Base-by-base conservation (phyloP, 2,888 invertebrate species). In the Drosophila longiperda region DNA sequence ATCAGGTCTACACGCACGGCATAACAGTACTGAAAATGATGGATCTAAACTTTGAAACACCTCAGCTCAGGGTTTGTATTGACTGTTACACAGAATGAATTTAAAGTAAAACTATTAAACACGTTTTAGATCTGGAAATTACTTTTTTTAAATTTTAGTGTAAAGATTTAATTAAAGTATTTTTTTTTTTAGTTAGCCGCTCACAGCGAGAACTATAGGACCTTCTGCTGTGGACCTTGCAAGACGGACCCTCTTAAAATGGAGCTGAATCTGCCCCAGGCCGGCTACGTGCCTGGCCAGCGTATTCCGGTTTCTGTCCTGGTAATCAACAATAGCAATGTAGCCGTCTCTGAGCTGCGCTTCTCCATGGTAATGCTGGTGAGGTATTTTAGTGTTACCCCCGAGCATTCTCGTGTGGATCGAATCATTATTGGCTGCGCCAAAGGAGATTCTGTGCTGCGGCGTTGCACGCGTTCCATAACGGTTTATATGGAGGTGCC, bases 1-100 rank as follows among this genome's bases (percentile, higher is more conserved):
- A 98, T 92, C 96, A 96, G 84, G 96, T 96, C 69, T 95, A 95
- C 29, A 96, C 96, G 91, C 94, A 94, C 86, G 95, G 96, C 2
- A 97, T 98, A 86, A 97, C 96, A 20, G 96, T 98, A 12, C 94
- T 97, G 45, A 95, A 96, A 80, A 94, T 96, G 38, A 93, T 97
- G 82, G 97, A 98, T 93, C 94, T 98, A 66, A 98, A 98, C 93
- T 94, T 94, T 77, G 95, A 96, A 64, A 75, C 86, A 49, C 83
- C 82, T 0, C 79, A 82, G 34, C 65, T 90, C 2, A 82, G 77
- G 57, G 91, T 91, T n/a, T 77, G 73, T 66, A 8, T 17, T 26
- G 15, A 23, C 2, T 6, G 29, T 50, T 17, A n/a, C 7, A 9
- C 9, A 4, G 7, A 45, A 8, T 15, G 1, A 45, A 23, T 4